These are phyloP conservation scores for Drosophila kokeensis DNA, from an alignment of 2,888 invertebrate genomes.

Conservation along the genomic window DNA sequence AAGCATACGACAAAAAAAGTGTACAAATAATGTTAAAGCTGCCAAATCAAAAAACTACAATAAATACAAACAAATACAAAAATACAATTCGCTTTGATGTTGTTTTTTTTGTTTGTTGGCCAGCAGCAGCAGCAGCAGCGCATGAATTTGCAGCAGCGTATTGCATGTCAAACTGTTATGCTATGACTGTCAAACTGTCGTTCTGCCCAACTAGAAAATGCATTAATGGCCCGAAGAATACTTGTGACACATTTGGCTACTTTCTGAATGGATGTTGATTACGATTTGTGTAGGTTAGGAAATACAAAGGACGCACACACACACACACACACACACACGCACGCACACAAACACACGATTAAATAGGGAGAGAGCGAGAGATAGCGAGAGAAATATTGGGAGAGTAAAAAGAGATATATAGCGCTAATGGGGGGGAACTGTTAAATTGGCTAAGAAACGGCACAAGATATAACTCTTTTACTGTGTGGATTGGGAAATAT, in stretches of 20 bases:
- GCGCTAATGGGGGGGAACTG: constrained; percentile 18
- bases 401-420: constrained; percentile 8
- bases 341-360: constrained; percentile 36
- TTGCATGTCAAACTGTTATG: constrained; percentile 53
- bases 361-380: constrained; percentile 24
- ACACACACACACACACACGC: constrained; percentile 31
- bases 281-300: constrained; percentile 36
- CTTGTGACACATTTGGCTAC: background rate
- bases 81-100: constrained; percentile 9
- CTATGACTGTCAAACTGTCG: constrained; percentile 39
- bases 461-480: constrained; percentile 43
- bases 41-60: constrained; percentile 34
- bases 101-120: constrained; percentile 15
- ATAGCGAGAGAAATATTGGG: constrained; percentile 7
- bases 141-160: constrained; percentile 31
- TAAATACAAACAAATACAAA: constrained; percentile 12
- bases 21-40: constrained; percentile 7
- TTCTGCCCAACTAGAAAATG: constrained; percentile 42
- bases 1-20: constrained; percentile 50
- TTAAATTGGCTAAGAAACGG: constrained; percentile 48
- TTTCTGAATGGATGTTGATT: constrained; percentile 27
- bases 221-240: constrained; percentile 18
- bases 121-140: constrained; percentile 44
- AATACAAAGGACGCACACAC: constrained; percentile 40
- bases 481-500: constrained; percentile 42